Percentiles rank a stretch among this genome's conserved stretches.
phyloP scores from a whole-genome alignment of 2,888 invertebrate species.

The Dascillus cervinus region DNA sequence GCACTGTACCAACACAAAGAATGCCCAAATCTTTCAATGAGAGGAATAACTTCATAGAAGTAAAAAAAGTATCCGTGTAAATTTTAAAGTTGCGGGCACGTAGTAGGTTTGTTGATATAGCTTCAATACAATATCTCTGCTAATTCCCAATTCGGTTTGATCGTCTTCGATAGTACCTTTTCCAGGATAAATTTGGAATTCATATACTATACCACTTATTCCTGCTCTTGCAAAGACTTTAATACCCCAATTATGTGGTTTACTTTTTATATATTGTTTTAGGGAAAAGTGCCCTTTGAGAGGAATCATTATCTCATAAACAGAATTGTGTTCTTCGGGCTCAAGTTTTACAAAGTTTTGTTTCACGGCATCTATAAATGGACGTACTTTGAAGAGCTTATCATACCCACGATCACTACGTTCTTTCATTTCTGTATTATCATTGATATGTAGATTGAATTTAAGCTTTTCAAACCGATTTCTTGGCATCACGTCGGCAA shows the following conservation, averaged over 20 bases:
- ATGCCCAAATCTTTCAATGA: too few species aligned
- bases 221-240: slow-evolving; percentile 24
- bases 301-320: slow-evolving; percentile 27
- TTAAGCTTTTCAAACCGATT: slow-evolving; percentile 20
- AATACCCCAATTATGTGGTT: slow-evolving; percentile 24
- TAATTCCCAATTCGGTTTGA: slow-evolving; percentile 13
- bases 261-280: slow-evolving; percentile 24
- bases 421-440: slow-evolving; percentile 11
- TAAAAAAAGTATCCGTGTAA: too few species aligned
- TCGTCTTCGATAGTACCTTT: slow-evolving; percentile 14
- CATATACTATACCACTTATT: slow-evolving; percentile 22
- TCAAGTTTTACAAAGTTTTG: slow-evolving; percentile 18
- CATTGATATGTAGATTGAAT: slow-evolving; percentile 13
- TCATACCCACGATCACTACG: slow-evolving; percentile 13
- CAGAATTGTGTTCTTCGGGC: slow-evolving; percentile 22
- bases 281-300: slow-evolving; percentile 20
- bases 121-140: too few species aligned
- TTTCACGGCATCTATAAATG: slow-evolving; percentile 13
- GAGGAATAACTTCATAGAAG: too few species aligned
- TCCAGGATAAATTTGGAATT: slow-evolving; percentile 25
- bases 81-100: too few species aligned
- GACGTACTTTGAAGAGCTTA: slow-evolving; percentile 21
- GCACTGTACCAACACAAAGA: too few species aligned
- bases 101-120: too few species aligned
- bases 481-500: slow-evolving; percentile 19